Evolutionary conservation across 1,140 invertebrate genomes (phyloP), one percentile per base, ranked within the genome.

Genomic region (Pseudachorutes palmiensis): DNA sequence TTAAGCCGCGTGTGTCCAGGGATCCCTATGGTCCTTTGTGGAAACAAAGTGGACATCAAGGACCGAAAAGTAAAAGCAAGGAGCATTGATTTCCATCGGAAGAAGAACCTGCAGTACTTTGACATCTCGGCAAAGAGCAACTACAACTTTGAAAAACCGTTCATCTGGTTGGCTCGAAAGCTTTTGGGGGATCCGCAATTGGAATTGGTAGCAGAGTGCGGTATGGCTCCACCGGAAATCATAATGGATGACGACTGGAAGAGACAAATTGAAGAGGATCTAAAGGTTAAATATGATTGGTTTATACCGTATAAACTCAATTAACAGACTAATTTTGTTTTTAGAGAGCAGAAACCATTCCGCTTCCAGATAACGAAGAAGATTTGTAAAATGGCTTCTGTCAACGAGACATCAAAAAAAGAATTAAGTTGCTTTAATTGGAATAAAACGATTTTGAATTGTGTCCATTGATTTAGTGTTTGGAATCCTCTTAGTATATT

Each of bases 71-170:
- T 99, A 36, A 99, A 99, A 82, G 97, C 97, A 24, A 99, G 99
- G 83, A 90, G 91, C 74, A 99, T 99, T 77, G 93, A 97, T 3
- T 99, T 99, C 79, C 97, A 99, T 79, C 86, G 97, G 73, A 99
- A 99, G 86, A 99, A 99, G 86, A 99, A 99, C 80, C 82, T 99
- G 64, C 96, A 97, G 87, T 99, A 99, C 84, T 99, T 99, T 77
- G 97, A 99, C 78, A 98, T 99, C 79, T 97, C 94, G 78, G 97
- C 97, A 16, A 99, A 99, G 79, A 97, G 93, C 76, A 99, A 99
- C 80, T 99, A 99, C 85, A 99, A 99, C 81, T 99, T 99, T 78
- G 97, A 99, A 78, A 99, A 99, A 81, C 97, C 97, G 51, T 99
- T 99, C 86, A 82, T 99, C 59, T 99, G 95, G 95, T 81, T 98